Conservation (phyloP, 1,140 invertebrate genomes). For the Leguminivora glycinivorella region DNA sequence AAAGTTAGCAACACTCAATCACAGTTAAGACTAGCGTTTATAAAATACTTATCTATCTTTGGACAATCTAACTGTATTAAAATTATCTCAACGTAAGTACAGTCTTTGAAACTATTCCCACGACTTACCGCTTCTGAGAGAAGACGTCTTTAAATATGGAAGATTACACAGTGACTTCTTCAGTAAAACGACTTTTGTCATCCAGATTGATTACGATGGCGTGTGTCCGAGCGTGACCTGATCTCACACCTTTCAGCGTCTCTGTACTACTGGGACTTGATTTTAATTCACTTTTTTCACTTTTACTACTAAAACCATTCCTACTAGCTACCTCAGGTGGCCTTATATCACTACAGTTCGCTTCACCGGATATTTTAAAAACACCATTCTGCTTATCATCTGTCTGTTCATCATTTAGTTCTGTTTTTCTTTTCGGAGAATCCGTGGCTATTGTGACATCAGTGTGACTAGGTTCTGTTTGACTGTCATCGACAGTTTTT, state of each 20-base stretch:
- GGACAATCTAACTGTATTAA: constrained; percentile 33
- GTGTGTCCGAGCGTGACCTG: constrained; percentile 84
- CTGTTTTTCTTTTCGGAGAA: constrained; percentile 60
- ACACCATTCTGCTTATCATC: constrained; percentile 70
- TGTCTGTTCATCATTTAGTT: constrained; percentile 51
- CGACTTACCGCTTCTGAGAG: neutral
- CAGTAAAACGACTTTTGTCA: constrained; percentile 88
- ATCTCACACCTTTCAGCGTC: constrained; percentile 76
- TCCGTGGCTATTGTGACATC: constrained; percentile 60
- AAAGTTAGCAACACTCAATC: constrained; percentile 50
- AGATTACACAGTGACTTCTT: constrained; percentile 87
- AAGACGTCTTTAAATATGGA: constrained; percentile 24
- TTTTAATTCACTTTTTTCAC: constrained; percentile 66
- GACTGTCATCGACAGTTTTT: constrained; percentile 71
- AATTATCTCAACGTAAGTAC: constrained; percentile 50
- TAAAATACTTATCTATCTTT: constrained; percentile 34
- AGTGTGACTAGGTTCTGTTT: constrained; percentile 69
- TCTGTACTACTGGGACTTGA: constrained; percentile 67
- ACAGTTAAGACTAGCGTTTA: constrained; percentile 72
- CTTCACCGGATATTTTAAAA: constrained; percentile 72
- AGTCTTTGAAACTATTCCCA: constrained; percentile 48
- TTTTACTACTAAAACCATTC: constrained; percentile 62
- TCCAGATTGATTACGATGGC: constrained; percentile 88
- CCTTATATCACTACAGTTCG: constrained; percentile 69
- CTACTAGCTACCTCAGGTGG: constrained; percentile 62